phyloP scores from a whole-genome alignment of 2,888 invertebrate genomes.

The Lacanobia oleracea region DNA sequence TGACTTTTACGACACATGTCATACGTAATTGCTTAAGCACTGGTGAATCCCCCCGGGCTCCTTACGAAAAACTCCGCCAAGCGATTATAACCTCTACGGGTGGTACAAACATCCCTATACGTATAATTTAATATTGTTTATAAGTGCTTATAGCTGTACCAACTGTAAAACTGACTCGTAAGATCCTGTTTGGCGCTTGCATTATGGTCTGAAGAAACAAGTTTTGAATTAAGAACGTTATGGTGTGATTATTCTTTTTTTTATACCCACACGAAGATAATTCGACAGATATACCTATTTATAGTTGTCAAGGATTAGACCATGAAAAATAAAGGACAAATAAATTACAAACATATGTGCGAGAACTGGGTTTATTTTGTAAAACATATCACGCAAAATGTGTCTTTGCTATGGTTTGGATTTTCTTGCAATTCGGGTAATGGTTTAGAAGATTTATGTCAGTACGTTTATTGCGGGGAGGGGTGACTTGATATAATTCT shows the following conservation, averaged over 20 bases:
- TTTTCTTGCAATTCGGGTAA: constrained; percentile 27
- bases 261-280: constrained; percentile 13
- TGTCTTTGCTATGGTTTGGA: constrained; percentile 35
- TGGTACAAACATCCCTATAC: constrained; percentile 54
- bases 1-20: constrained; percentile 84
- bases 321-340: constrained; percentile 20
- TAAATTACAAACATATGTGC: constrained; percentile 44
- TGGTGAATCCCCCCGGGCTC: constrained; percentile 74
- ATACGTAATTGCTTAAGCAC: constrained; percentile 85
- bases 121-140: constrained; percentile 47
- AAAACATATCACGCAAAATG: constrained; percentile 42
- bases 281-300: neutral
- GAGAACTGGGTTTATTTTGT: constrained; percentile 36
- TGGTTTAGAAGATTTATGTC: constrained; percentile 49
- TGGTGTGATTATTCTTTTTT: constrained; percentile 30
- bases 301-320: constrained; percentile 5
- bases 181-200: constrained; percentile 34
- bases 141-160: constrained; percentile 12
- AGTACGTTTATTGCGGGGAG: constrained; percentile 36
- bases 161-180: constrained; percentile 15
- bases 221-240: neutral
- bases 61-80: constrained; percentile 69
- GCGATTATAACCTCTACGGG: constrained; percentile 75
- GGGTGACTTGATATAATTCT: constrained; percentile 40
- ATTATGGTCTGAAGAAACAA: constrained; percentile 11